Percentiles rank a stretch among this genome's conserved stretches.
phyloP scores from a whole-genome alignment of 2,797 vertebrate species.

The Botia kubotai region DNA sequence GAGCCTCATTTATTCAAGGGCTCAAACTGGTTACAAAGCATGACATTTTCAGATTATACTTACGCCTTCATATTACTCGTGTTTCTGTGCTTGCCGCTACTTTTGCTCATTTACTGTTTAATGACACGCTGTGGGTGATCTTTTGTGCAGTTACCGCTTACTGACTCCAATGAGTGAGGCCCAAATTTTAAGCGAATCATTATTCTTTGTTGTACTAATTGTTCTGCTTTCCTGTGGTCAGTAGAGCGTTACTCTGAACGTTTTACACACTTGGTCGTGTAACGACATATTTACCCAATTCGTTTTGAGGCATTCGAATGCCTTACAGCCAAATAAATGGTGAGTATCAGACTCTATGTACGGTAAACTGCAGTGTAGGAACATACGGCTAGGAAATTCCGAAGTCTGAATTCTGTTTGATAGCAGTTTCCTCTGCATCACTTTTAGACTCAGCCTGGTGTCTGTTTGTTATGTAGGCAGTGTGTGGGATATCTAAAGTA shows the following conservation, averaged over 20 bases:
- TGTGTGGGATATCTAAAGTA: conserved; percentile 69
- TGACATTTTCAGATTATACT: conserved; percentile 35
- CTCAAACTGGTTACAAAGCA: conserved; percentile 5
- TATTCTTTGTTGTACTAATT: not conserved
- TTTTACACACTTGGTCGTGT: not conserved
- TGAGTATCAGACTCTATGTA: not conserved
- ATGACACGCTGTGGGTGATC: conserved; percentile 18
- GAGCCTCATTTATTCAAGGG: not conserved
- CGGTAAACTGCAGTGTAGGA: not conserved
- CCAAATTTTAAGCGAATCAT: conserved; percentile 16
- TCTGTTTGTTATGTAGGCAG: conserved; percentile 56
- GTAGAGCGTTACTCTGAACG: not conserved
- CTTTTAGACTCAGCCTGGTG: conserved; percentile 39
- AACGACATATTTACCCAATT: not conserved
- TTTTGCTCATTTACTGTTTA: conserved; percentile 45
- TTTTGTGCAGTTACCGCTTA: conserved; percentile 14
- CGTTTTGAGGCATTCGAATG: no score
- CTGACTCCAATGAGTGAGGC: no score
- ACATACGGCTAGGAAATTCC: conserved; percentile 3
- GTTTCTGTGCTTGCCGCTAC: conserved; percentile 9
- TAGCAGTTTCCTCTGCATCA: conserved; percentile 34
- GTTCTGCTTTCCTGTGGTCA: not conserved
- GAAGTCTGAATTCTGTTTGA: conserved; percentile 25
- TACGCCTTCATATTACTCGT: conserved; percentile 18
- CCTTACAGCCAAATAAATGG: not conserved